Base-by-base conservation (phyloP, 2,113 vertebrate species). In the Chascanopsetta lugubris region DNA sequence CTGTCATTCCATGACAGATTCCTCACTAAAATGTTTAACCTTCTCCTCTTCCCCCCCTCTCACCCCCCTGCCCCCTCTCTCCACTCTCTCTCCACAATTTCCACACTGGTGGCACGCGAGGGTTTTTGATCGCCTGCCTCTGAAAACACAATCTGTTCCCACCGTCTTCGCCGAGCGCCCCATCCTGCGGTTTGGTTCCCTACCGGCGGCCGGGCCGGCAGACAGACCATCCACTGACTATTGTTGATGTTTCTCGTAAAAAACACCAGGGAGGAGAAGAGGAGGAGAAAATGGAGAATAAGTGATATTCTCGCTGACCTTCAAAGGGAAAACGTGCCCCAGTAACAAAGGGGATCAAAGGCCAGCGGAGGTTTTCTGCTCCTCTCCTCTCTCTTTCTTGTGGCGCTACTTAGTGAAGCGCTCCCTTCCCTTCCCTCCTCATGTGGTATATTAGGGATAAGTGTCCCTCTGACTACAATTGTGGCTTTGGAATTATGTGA, bases 1-100 rank as follows among this genome's bases (percentile, higher is more conserved):
- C 83, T 89, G 86, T 92, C 85, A 88, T 87, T 86, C 85, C 88
- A 85, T 91, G 86, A 93, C 87, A 91, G 85, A 91, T 90, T 88
- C 89, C 88, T 86, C 78, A 84, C 79, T 87, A 77, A 90, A 93
- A 92, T 77, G 88, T 88, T 91, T 83, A 92, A 79, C 80, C 70
- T 85, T 85, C 87, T 83, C 76, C 64, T 80, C 80, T 85, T 84
- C 78, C 82, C 76, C 56, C 78, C 34, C 61, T 56, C 78, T 78
- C 77, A 73, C 56, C 78, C 34, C 61, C 53, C 78, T 78, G 75
- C 72, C 47, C 80, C 80, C 76, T 56, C 78, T 27, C 63, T 74
- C 78, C 70, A 66, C 17, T 8, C 42, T 45, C 42, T 45, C 70
- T 83, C 84, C 79, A 80, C 84, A 90, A 87, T 93, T 93, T 94